A percentile compares a stretch with the other conserved stretches of the same genome.
Conservation (phyloP, 2,113 vertebrate species). For the Nerophis lumbriciformis region DNA sequence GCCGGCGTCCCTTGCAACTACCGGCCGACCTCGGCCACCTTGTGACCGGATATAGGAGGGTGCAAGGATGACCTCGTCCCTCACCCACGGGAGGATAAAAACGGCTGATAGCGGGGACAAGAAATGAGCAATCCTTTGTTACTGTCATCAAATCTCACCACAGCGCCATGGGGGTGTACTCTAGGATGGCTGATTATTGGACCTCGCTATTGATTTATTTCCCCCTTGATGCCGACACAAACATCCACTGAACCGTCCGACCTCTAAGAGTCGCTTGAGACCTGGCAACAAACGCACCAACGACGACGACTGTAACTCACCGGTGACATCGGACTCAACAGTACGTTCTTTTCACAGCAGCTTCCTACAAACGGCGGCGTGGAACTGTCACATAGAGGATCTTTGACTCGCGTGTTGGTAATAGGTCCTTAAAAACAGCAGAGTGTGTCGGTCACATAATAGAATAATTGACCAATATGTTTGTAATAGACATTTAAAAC, state of each 20-base stretch:
- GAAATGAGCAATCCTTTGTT: conserved; percentile 72
- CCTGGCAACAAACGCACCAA: not conserved
- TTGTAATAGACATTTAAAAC: too few species aligned
- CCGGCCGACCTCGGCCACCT: conserved; percentile 56
- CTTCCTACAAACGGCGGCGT: too few species aligned
- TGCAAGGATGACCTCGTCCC: conserved; percentile 51
- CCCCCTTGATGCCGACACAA: conserved; percentile 36
- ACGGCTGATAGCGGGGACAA: conserved; percentile 58
- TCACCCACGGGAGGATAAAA: conserved; percentile 55
- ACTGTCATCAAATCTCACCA: conserved; percentile 62
- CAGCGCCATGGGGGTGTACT: conserved; percentile 55
- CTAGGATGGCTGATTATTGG: conserved; percentile 67
- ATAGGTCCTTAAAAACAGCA: too few species aligned
- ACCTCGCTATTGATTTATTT: conserved; percentile 68
- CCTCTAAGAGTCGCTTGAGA: conserved; percentile 16
- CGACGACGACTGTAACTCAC: too few species aligned
- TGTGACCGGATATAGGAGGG: conserved; percentile 46
- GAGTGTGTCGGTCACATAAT: too few species aligned
- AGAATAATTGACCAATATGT: too few species aligned
- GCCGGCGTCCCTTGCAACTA: conserved; percentile 53
- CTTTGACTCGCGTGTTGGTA: too few species aligned
- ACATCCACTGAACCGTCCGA: conserved; percentile 24
- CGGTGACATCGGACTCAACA: too few species aligned
- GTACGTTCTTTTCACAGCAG: too few species aligned
- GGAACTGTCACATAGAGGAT: too few species aligned